These are phyloP conservation scores for Noctilio leporinus DNA, from an alignment of 2,113 vertebrate genomes.

Conservation along the genomic window DNA sequence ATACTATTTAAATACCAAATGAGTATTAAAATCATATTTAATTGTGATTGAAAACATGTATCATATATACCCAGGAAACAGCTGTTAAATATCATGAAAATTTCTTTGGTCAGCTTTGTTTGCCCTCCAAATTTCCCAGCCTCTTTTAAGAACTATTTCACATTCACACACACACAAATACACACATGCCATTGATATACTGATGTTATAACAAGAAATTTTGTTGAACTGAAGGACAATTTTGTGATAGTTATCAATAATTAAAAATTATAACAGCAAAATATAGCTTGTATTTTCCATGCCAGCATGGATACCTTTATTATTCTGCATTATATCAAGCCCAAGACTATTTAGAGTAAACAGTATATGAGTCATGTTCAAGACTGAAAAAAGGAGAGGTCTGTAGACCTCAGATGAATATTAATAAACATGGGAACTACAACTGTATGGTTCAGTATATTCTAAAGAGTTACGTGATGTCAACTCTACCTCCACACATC, in stretches of 20 bases:
- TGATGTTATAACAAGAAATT: constrained; percentile 17
- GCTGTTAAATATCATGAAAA: constrained; percentile 64
- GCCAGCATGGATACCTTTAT: background rate
- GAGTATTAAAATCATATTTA: constrained; percentile 67
- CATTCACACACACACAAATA: background rate
- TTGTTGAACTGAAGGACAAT: background rate
- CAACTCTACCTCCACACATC: background rate
- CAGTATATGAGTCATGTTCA: background rate
- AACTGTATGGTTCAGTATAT: background rate
- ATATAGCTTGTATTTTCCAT: background rate
- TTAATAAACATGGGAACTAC: too few relatives aligned
- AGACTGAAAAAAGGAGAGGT: background rate
- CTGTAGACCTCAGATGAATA: background rate
- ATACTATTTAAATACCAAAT: constrained; percentile 70
- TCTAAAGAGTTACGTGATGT: background rate
- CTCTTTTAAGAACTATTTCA: constrained; percentile 19
- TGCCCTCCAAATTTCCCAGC: constrained; percentile 45
- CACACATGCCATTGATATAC: background rate
- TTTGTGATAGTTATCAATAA: background rate
- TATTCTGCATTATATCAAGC: background rate
- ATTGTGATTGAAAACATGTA: constrained; percentile 58
- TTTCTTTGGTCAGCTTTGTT: constrained; percentile 51
- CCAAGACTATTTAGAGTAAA: background rate
- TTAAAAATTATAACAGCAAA: background rate
- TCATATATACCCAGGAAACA: constrained; percentile 44